Conservation (phyloP, 2,888 invertebrate genomes). For the Empis stercorea region DNA sequence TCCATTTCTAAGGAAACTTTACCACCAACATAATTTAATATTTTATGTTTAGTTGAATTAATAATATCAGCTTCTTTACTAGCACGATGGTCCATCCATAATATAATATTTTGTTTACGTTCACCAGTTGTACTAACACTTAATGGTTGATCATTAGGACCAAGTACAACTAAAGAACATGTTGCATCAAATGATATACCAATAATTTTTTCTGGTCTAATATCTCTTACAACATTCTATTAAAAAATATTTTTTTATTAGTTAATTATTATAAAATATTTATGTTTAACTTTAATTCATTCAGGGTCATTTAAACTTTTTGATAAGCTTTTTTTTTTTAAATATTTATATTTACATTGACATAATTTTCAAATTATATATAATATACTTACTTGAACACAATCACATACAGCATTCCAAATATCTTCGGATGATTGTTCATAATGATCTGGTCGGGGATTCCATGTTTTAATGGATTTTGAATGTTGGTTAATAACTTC, state of each 20-base stretch:
- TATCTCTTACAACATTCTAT: constrained; percentile 46
- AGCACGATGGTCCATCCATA: constrained; percentile 92
- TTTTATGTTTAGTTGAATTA: constrained; percentile 58
- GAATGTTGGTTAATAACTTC: constrained; percentile 50
- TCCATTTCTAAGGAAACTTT: constrained; percentile 95
- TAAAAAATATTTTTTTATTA: constrained; percentile 15
- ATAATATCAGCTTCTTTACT: constrained; percentile 65
- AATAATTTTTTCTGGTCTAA: constrained; percentile 47
- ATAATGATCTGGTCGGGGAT: constrained; percentile 61
- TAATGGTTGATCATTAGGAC: constrained; percentile 52
- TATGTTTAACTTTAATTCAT: no score
- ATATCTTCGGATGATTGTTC: constrained; percentile 87
- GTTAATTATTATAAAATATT: not conserved
- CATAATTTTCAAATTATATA: not conserved
- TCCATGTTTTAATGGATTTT: constrained; percentile 60
- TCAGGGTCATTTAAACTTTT: no score
- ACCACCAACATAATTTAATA: constrained; percentile 79
- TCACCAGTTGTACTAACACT: constrained; percentile 55
- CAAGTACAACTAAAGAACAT: constrained; percentile 78
- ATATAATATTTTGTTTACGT: constrained; percentile 65
- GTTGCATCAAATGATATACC: constrained; percentile 95
- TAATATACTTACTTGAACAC: constrained; percentile 53
- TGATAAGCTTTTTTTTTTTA: not conserved
- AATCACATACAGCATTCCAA: constrained; percentile 54
- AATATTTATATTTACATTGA: not conserved